phyloP scores from a whole-genome alignment of 2,797 vertebrate species.

The Remorina albescens region DNA sequence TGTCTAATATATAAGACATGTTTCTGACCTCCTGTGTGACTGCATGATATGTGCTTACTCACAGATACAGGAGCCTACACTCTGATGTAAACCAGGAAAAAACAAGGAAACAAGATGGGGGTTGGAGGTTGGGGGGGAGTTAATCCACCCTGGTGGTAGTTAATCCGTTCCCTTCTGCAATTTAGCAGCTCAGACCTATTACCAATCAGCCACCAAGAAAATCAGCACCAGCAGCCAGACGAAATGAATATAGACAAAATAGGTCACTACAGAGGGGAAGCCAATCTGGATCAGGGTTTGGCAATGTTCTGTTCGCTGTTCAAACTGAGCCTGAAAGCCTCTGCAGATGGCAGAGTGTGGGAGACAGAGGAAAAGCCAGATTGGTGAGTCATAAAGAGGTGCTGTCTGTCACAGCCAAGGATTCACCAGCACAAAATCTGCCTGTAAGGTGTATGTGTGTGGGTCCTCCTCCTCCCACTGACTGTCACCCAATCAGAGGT shows the following conservation, averaged over 20 bases:
- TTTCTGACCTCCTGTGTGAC: constrained; percentile 58
- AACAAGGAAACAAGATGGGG: constrained; percentile 49
- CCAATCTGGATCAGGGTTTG: constrained; percentile 69
- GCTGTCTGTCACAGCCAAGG: constrained; percentile 63
- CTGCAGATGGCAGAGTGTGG: constrained; percentile 43
- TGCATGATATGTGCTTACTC: constrained; percentile 81
- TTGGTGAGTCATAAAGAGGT: constrained; percentile 69
- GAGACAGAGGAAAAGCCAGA: constrained; percentile 31
- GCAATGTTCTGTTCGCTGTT: constrained; percentile 23
- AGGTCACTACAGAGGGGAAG: constrained; percentile 37
- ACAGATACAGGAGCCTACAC: constrained; percentile 73
- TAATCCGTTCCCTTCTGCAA: constrained; percentile 78
- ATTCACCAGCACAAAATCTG: constrained; percentile 56
- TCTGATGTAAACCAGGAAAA: constrained; percentile 83
- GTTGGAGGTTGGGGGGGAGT: constrained; percentile 13
- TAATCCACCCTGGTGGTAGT: constrained; percentile 75
- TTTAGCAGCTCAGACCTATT: constrained; percentile 78
- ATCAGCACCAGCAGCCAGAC: constrained; percentile 56
- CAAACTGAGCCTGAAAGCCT: constrained; percentile 45
- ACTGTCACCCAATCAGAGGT: constrained; percentile 35
- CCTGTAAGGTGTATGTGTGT: constrained; percentile 6
- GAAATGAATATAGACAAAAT: constrained; percentile 38
- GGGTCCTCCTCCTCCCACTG: constrained; percentile 33
- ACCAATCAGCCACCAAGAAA: constrained; percentile 51
- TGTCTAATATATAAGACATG: constrained; percentile 52